Evolutionary conservation across 2,888 invertebrate genomes (phyloP), one percentile per base, ranked within the genome.

Genomic region (Aphrophora alni): DNA sequence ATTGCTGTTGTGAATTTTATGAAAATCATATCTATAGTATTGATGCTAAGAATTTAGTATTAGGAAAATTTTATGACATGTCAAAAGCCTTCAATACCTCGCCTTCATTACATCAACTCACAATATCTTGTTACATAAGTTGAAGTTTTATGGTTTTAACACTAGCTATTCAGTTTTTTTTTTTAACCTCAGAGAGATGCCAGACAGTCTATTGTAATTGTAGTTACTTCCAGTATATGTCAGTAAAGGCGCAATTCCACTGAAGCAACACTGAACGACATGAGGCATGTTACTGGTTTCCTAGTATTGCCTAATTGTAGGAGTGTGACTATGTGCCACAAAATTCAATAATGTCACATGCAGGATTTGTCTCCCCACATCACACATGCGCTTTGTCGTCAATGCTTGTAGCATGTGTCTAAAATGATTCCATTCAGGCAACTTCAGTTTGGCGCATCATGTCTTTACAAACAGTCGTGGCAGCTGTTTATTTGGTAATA

Each of bases 211-310:
- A 33, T 33, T 33, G 33, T 33, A 33, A 33, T 33, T 33, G 33
- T 33, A 33, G 33, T 33, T 33, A 33, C 33, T 8, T 8, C 33
- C 33, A 33, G 33, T 33, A 8, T 33, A 33, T 33, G 33, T 33
- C 33, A 33, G 33, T 33, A 33, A 33, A 8, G 8, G 33, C 8
- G 68, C 69, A 26, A 10, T 69, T 69, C 69, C 69, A 69, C 69
- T 69, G 69, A 69, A 17, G 25, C 69, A 69, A 21, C 24, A 69
- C 27, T 69, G 24, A 26, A 21, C 69, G 21, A 26, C 24, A 69
- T 69, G 69, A 69, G 68, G 68, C 68, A 68, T 14, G 68, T 5
- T 69, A 69, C 69, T 26, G 4, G 69, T 69, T 69, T 69, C 69
- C 24, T 69, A 69, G 69, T 21, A 21, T 69, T 14, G 69, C 69